Evolutionary conservation across 2,113 vertebrate genomes (phyloP).

Genomic region (Pongo abelii): DNA sequence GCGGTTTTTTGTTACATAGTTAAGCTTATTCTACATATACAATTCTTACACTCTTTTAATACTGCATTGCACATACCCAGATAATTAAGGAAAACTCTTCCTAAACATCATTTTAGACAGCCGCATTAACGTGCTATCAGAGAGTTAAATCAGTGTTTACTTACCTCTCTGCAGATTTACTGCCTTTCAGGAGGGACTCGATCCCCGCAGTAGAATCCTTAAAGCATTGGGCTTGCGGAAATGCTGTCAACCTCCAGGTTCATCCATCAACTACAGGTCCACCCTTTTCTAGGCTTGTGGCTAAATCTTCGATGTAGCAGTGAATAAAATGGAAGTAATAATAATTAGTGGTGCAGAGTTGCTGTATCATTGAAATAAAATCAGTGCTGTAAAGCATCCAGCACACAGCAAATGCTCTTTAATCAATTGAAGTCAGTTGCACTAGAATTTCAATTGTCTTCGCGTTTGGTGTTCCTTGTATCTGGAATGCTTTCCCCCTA

Average conservation of each 20-base stretch:
- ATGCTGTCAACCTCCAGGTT: neutral
- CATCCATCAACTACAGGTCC: neutral
- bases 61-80: neutral
- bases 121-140: neutral
- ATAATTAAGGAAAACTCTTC: neutral
- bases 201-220: neutral
- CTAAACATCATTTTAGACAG: neutral
- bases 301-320: neutral
- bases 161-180: neutral
- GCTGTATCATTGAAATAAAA: neutral
- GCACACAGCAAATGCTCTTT: neutral
- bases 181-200: neutral
- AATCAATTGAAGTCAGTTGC: neutral
- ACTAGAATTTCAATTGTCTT: neutral
- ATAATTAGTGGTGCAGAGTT: neutral
- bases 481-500: neutral
- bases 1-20: neutral
- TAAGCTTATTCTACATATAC: neutral
- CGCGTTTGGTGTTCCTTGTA: neutral
- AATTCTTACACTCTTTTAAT: neutral
- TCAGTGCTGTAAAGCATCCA: fast-evolving
- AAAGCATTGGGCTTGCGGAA: neutral
- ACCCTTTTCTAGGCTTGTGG: neutral
- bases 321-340: neutral
- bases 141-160: neutral